Evolutionary conservation across 2,113 vertebrate genomes (phyloP).

Genomic region (Ardeotis arabs): DNA sequence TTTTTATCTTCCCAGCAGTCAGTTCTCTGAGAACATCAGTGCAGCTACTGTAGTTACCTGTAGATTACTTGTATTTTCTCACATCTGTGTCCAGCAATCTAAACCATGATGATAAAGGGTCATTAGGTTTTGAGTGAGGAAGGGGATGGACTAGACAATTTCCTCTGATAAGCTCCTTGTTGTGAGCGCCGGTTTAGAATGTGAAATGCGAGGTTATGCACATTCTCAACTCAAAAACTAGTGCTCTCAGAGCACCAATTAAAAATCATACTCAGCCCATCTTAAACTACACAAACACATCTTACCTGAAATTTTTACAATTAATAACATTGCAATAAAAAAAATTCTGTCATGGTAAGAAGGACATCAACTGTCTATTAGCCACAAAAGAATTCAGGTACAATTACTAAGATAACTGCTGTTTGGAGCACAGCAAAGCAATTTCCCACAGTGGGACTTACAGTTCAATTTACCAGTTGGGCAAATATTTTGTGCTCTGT

Average conservation of each 20-base stretch:
- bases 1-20: conserved; percentile 99
- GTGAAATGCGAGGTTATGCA: conserved; percentile 76
- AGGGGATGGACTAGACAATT: conserved; percentile 86
- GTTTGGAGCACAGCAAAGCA: conserved; percentile 85
- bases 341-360: conserved; percentile 72
- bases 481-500: conserved; percentile 82
- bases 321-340: conserved; percentile 68
- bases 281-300: conserved; percentile 9
- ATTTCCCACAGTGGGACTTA: conserved; percentile 85
- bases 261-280: conserved; percentile 58
- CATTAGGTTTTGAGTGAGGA: conserved; percentile 90
- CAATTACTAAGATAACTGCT: conserved; percentile 85
- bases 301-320: conserved; percentile 41
- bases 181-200: conserved; percentile 83
- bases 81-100: conserved; percentile 89
- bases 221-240: conserved; percentile 52
- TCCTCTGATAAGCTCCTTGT: conserved; percentile 88
- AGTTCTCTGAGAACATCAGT: conserved; percentile 91
- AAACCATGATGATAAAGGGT: conserved; percentile 90
- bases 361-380: conserved; percentile 77
- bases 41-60: conserved; percentile 88
- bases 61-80: conserved; percentile 92
- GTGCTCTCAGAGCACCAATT: conserved; percentile 65
- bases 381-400: conserved; percentile 80
- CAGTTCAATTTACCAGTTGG: conserved; percentile 87